These are phyloP conservation scores for Oceanodroma tethys DNA, from an alignment of 2,113 vertebrate species.

Conservation along the genomic window DNA sequence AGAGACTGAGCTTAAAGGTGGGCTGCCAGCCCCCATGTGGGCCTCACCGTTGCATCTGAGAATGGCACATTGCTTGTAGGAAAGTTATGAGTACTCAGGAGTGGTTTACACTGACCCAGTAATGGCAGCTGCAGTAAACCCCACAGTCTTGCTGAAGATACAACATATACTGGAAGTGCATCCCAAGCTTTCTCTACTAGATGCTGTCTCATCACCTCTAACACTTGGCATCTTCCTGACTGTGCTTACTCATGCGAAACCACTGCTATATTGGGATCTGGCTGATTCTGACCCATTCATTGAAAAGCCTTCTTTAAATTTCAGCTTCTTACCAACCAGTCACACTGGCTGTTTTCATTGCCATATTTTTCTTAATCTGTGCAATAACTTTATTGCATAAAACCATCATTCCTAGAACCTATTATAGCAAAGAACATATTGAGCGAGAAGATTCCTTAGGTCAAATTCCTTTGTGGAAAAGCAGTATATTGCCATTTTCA, in stretches of 20 bases:
- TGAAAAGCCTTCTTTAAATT: not conserved
- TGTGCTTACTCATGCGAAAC: not conserved
- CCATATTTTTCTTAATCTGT: not conserved
- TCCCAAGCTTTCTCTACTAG: not conserved
- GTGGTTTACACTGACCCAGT: not conserved
- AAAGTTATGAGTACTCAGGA: not conserved
- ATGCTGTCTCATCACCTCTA: not conserved
- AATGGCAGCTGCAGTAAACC: not conserved
- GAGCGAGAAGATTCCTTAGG: not conserved
- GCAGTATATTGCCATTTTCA: not conserved
- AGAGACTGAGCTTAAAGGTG: not conserved
- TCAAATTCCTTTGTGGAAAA: not conserved
- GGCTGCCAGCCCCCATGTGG: not conserved
- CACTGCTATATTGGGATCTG: not conserved
- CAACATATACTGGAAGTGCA: not conserved
- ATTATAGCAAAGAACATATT: accelerated
- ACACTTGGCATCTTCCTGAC: not conserved
- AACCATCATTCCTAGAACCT: not conserved
- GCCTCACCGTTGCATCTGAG: accelerated
- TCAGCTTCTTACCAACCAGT: not conserved
- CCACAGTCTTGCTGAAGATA: not conserved
- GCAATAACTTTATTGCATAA: not conserved
- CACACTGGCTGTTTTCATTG: not conserved
- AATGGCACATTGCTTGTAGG: not conserved
- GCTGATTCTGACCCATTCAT: not conserved